Evolutionary conservation across 2,888 invertebrate genomes (phyloP).

Genomic region (Hirudinaria manillensis): DNA sequence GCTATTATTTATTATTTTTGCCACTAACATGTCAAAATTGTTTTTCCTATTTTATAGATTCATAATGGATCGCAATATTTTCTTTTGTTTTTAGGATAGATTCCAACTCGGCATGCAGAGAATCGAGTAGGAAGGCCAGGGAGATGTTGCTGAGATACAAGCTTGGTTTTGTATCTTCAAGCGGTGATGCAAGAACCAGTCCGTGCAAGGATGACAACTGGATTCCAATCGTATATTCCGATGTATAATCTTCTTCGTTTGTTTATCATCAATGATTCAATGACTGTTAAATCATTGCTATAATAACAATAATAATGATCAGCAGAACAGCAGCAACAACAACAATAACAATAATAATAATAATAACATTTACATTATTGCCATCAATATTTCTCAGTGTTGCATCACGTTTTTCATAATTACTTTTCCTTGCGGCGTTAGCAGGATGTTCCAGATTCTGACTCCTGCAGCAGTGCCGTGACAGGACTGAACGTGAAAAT

Average conservation of each 20-base stretch:
- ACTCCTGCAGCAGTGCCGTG: not conserved
- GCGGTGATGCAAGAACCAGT: not conserved
- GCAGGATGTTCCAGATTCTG: not conserved
- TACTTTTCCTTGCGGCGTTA: not conserved
- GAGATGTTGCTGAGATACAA: not conserved
- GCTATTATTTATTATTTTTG: not conserved
- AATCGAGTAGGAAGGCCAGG: not conserved
- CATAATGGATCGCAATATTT: not conserved
- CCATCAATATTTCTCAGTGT: no score
- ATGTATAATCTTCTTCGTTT: not conserved
- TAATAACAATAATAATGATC: no score
- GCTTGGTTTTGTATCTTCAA: not conserved
- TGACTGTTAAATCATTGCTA: not conserved
- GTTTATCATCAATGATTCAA: not conserved
- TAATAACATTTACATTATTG: no score
- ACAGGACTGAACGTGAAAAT: not conserved
- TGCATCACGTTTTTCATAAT: not conserved
- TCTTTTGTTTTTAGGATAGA: not conserved
- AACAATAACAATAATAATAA: no score
- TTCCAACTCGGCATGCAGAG: not conserved
- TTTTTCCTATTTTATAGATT: no score
- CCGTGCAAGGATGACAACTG: not conserved
- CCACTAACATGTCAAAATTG: no score
- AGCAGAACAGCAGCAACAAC: no score
- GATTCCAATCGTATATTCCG: not conserved